Evolutionary conservation across 2,113 vertebrate species (phyloP).

Genomic region (Boulengerochromis microlepis): DNA sequence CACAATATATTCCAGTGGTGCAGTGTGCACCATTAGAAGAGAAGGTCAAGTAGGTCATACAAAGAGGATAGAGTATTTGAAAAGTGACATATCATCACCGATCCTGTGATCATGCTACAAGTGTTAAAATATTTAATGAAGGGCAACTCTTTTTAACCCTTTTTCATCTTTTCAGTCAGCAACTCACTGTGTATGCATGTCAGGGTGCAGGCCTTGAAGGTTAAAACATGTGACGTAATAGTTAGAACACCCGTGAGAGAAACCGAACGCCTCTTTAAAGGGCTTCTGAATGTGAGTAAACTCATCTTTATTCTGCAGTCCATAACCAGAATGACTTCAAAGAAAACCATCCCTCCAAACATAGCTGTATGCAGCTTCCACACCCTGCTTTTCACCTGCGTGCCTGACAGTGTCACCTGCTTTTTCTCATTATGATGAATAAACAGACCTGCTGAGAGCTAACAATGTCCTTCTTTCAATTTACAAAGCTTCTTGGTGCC

Average conservation of each 20-base stretch:
- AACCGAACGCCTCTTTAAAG: background rate
- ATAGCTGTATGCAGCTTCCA: background rate
- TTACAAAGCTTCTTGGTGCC: conserved; percentile 2
- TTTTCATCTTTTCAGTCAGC: background rate
- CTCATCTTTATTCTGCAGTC: conserved; percentile 21
- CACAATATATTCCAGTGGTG: background rate
- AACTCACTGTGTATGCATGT: background rate
- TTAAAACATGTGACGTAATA: background rate
- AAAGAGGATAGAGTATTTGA: background rate
- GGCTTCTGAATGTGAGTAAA: conserved; percentile 11
- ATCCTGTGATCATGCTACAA: background rate
- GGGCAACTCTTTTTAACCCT: background rate
- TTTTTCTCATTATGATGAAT: conserved; percentile 33
- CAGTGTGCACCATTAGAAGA: background rate
- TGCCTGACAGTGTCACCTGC: background rate
- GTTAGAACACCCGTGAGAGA: background rate
- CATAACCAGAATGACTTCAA: conserved; percentile 4
- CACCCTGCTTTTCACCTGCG: background rate
- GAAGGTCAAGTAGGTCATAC: background rate
- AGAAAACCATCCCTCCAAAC: background rate
- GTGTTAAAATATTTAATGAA: background rate
- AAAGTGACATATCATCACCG: background rate
- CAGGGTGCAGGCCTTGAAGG: background rate
- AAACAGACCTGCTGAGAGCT: conserved; percentile 19
- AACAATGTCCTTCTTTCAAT: background rate